These are phyloP conservation scores for Aphis craccivora DNA, from an alignment of 1,140 invertebrate species.

Conservation along the genomic window DNA sequence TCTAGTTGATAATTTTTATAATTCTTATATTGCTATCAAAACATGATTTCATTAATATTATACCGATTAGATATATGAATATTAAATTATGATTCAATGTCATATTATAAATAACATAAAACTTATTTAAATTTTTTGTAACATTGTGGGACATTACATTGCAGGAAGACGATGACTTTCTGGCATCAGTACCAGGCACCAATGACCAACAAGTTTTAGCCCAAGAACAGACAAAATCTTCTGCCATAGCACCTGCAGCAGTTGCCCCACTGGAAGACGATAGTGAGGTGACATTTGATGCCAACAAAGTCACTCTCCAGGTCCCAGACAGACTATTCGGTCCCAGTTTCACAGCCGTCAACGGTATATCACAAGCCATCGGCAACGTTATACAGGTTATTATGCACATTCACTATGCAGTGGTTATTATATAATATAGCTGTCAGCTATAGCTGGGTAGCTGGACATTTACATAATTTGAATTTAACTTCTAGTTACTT, in stretches of 20 bases:
- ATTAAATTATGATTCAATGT: background rate
- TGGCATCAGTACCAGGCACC: background rate
- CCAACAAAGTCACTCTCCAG: slow-evolving; percentile 61
- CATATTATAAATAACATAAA: background rate
- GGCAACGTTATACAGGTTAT: slow-evolving; percentile 62
- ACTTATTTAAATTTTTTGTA: background rate
- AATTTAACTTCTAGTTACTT: background rate
- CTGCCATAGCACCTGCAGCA: background rate
- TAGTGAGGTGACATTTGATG: slow-evolving; percentile 60
- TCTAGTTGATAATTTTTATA: background rate
- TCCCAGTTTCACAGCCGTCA: slow-evolving; percentile 61
- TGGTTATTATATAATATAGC: background rate
- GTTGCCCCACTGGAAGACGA: background rate
- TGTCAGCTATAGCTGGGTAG: no score
- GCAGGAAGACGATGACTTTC: slow-evolving; percentile 31
- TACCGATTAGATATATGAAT: background rate
- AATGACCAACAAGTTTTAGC: slow-evolving; percentile 40
- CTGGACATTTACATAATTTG: background rate
- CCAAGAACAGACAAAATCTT: slow-evolving; percentile 21
- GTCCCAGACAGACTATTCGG: slow-evolving; percentile 60
- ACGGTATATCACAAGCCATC: slow-evolving; percentile 60
- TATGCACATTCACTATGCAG: background rate
- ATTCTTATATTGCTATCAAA: background rate
- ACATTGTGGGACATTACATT: background rate
- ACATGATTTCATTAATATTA: background rate